Conservation (phyloP, 2,888 invertebrate species). For the Gymnoscelis rufifasciata region DNA sequence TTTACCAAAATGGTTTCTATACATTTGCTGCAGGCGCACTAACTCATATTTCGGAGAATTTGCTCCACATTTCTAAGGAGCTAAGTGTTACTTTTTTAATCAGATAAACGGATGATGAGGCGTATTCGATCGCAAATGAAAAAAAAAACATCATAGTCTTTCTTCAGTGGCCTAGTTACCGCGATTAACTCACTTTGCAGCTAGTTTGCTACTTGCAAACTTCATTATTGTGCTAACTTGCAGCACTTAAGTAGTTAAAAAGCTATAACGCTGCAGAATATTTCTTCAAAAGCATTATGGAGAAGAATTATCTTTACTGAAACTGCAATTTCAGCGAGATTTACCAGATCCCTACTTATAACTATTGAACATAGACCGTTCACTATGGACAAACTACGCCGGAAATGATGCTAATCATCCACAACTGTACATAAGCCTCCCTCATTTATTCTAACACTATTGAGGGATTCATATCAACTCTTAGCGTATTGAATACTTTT, state of each 20-base stretch:
- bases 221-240: slow-evolving; percentile 14
- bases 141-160: background rate
- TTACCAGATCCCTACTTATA: too few relatives aligned
- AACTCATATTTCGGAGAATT: slow-evolving; percentile 8
- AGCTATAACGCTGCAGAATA: background rate
- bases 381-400: too few relatives aligned
- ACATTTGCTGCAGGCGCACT: slow-evolving; percentile 36
- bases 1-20: slow-evolving; percentile 22
- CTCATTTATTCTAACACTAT: too few relatives aligned
- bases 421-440: too few relatives aligned
- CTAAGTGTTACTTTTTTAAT: too few relatives aligned
- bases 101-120: background rate
- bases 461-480: too few relatives aligned
- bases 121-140: background rate
- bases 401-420: too few relatives aligned
- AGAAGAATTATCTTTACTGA: too few relatives aligned
- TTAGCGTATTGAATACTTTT: too few relatives aligned
- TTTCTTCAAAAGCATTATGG: background rate
- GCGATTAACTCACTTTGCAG: slow-evolving; percentile 17
- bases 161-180: slow-evolving; percentile 6
- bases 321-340: too few relatives aligned
- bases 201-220: slow-evolving; percentile 13
- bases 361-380: too few relatives aligned
- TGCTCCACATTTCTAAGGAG: background rate
- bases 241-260: slow-evolving; percentile 4